Percentiles rank a stretch among this genome's conserved stretches.
phyloP scores from a whole-genome alignment of 1,140 invertebrate species.

The Cherax quadricarinatus region DNA sequence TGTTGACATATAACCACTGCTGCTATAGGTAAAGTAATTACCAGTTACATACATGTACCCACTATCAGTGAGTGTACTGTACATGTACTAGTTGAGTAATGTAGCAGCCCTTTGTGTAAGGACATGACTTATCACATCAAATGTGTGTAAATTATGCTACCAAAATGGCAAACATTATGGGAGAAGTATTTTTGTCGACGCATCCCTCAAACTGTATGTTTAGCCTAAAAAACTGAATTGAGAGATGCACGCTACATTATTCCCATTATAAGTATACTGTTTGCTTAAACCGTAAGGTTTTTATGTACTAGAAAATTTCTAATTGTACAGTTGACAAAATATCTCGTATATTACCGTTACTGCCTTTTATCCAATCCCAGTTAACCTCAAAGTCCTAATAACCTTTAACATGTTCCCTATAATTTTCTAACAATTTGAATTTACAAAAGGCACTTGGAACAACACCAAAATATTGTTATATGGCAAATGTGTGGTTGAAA shows the following conservation, averaged over 20 bases:
- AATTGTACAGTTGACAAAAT: slow-evolving; percentile 31
- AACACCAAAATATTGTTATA: slow-evolving; percentile 55
- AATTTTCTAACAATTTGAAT: slow-evolving; percentile 52
- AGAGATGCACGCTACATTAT: slow-evolving; percentile 5
- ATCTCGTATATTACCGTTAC: slow-evolving; percentile 17
- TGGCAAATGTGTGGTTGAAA: slow-evolving; percentile 30
- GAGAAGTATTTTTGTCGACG: slow-evolving; percentile 2
- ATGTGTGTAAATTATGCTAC: slow-evolving; percentile 22
- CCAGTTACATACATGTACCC: slow-evolving; percentile 11
- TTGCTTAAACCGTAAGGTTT: not conserved
- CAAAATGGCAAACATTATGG: slow-evolving; percentile 11
- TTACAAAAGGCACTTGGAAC: slow-evolving; percentile 57
- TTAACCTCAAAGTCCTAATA: slow-evolving; percentile 51
- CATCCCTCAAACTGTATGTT: not conserved
- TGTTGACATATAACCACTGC: slow-evolving; percentile 45
- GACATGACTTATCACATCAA: not conserved
- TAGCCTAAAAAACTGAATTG: not conserved
- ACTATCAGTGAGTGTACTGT: slow-evolving; percentile 28
- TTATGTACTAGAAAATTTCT: slow-evolving; percentile 25
- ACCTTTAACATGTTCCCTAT: slow-evolving; percentile 20
- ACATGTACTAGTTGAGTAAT: slow-evolving; percentile 20
- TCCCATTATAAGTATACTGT: slow-evolving; percentile 3
- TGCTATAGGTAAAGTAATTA: slow-evolving; percentile 23
- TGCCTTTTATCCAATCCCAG: slow-evolving; percentile 36
- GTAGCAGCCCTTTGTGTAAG: not conserved